phyloP scores from a whole-genome alignment of 2,888 invertebrate species.

The Tachina fera region DNA sequence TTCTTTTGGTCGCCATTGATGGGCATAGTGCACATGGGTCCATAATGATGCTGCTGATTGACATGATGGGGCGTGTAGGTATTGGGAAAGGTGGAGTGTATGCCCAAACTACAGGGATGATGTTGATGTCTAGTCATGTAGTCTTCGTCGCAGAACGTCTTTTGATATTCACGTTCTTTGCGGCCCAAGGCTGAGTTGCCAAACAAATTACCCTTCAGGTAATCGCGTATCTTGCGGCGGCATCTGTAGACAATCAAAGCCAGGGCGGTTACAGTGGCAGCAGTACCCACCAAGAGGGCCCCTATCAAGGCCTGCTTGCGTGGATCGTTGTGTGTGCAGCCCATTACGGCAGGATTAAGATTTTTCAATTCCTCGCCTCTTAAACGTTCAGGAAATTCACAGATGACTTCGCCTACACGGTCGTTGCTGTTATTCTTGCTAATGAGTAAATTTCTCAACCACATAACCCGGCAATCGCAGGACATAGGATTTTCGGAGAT shows the following conservation, averaged over 20 bases:
- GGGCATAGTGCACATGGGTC: slow-evolving; percentile 87
- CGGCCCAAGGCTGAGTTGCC: slow-evolving; percentile 84
- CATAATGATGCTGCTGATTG: slow-evolving; percentile 81
- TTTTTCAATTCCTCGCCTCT: slow-evolving; percentile 88
- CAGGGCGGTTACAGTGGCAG: slow-evolving; percentile 88
- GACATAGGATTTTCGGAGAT: slow-evolving; percentile 91
- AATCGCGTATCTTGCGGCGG: slow-evolving; percentile 90
- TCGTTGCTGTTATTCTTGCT: slow-evolving; percentile 80
- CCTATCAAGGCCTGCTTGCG: slow-evolving; percentile 92
- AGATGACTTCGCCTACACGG: slow-evolving; percentile 85
- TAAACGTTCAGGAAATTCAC: slow-evolving; percentile 89
- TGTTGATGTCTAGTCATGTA: slow-evolving; percentile 85
- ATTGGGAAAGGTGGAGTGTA: slow-evolving; percentile 81
- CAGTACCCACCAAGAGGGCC: slow-evolving; percentile 89
- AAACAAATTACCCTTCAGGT: slow-evolving; percentile 87
- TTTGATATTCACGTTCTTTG: slow-evolving; percentile 94
- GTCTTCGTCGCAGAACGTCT: slow-evolving; percentile 94
- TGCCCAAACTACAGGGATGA: slow-evolving; percentile 82
- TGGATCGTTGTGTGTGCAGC: slow-evolving; percentile 92
- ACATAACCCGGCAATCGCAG: slow-evolving; percentile 91
- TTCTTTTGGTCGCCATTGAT: slow-evolving; percentile 87
- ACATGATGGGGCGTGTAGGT: slow-evolving; percentile 82
- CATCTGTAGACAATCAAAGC: slow-evolving; percentile 91
- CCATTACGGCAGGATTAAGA: slow-evolving; percentile 90
- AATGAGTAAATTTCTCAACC: slow-evolving; percentile 89